Evolutionary conservation across 2,888 invertebrate genomes (phyloP).

Genomic region (Ectemnius continuus): DNA sequence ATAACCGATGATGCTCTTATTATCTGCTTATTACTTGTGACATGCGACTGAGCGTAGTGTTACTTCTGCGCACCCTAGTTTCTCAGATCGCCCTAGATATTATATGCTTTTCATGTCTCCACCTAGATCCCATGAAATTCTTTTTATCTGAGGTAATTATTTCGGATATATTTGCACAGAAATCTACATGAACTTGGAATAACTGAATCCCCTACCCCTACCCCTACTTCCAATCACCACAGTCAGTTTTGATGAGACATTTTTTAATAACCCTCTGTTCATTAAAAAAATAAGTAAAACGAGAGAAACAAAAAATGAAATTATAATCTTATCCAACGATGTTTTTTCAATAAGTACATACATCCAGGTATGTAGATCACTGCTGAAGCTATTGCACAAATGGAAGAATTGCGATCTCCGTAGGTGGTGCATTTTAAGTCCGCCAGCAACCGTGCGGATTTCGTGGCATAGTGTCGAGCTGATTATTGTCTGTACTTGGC

Average conservation of each 20-base stretch:
- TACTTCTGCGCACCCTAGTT: constrained; percentile 33
- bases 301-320: neutral
- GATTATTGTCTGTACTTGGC: constrained; percentile 43
- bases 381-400: neutral
- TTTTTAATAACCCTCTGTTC: neutral
- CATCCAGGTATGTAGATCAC: neutral
- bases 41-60: constrained; percentile 37
- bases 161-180: neutral
- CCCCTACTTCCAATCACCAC: neutral
- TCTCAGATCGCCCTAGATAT: constrained; percentile 42
- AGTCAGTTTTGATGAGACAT: neutral
- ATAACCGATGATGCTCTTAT: constrained; percentile 26
- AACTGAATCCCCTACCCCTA: neutral
- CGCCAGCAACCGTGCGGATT: neutral
- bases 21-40: constrained; percentile 37
- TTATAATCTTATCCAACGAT: no score
- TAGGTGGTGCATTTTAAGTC: constrained; percentile 5
- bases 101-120: constrained; percentile 39
- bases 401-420: constrained; percentile 10
- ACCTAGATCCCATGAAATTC: neutral
- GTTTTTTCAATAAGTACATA: neutral
- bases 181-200: neutral
- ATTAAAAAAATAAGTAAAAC: neutral
- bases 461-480: constrained; percentile 15
- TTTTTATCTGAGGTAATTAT: constrained; percentile 6